These are phyloP conservation scores for Neodiprion lecontei DNA, from an alignment of 1,140 invertebrate genomes.

Conservation along the genomic window DNA sequence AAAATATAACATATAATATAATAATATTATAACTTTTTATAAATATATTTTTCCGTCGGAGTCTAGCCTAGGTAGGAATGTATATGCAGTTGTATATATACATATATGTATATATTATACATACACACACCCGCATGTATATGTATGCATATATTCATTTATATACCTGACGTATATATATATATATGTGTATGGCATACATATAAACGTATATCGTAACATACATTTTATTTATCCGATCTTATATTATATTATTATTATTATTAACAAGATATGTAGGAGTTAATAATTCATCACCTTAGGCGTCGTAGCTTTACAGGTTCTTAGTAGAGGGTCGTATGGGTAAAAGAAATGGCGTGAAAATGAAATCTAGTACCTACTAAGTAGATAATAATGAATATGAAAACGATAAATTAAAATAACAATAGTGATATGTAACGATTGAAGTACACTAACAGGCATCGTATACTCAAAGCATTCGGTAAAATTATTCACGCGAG, in stretches of 20 bases:
- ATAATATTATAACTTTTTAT: conserved; percentile 63
- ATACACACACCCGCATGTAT: neutral
- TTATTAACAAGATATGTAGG: conserved; percentile 44
- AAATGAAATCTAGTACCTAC: neutral
- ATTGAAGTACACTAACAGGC: no score
- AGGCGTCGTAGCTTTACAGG: conserved; percentile 47
- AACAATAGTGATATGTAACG: conserved; percentile 50
- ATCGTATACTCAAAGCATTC: no score
- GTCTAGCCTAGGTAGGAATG: conserved; percentile 59
- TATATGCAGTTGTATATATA: conserved; percentile 6
- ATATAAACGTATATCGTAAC: conserved; percentile 53
- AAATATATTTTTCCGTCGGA: conserved; percentile 65
- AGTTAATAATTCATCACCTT: conserved; percentile 52
- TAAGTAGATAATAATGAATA: conserved; percentile 13
- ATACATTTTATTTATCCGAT: conserved; percentile 59
- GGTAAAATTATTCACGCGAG: no score
- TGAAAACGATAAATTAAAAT: conserved; percentile 47
- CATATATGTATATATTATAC: neutral
- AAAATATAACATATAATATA: conserved; percentile 31
- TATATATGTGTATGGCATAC: neutral
- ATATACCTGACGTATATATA: neutral
- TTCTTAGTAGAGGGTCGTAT: conserved; percentile 25
- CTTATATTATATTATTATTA: conserved; percentile 49
- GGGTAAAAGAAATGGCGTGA: conserved; percentile 15
- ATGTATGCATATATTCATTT: neutral